Evolutionary conservation across 2,797 vertebrate species (phyloP).

Genomic region (Pachyuromys duprasi): DNA sequence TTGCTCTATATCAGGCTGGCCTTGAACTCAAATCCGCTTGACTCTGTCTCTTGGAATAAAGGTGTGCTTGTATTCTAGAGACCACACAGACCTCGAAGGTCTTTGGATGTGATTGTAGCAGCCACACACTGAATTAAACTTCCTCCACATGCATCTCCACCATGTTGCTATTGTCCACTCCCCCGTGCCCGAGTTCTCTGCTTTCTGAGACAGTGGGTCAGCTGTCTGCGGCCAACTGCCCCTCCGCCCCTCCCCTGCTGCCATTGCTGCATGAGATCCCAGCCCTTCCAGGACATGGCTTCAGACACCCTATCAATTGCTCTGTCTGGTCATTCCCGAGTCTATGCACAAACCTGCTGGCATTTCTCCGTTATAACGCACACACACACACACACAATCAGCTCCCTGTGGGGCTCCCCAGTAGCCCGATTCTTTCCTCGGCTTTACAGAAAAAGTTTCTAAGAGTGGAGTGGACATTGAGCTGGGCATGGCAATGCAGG

Average conservation of each 20-base stretch:
- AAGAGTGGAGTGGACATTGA: background rate
- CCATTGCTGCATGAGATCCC: background rate
- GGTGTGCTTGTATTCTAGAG: too few relatives aligned
- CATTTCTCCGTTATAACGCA: background rate
- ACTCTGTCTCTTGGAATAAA: too few relatives aligned
- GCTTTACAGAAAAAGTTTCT: conserved; percentile 1
- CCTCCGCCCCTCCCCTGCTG: too few relatives aligned
- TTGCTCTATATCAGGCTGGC: too few relatives aligned
- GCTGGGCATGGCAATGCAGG: background rate
- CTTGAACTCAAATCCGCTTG: too few relatives aligned
- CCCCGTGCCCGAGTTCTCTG: background rate
- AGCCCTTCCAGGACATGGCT: background rate
- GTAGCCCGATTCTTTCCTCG: background rate
- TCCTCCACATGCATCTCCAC: background rate
- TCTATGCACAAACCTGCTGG: background rate
- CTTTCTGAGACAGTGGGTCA: background rate
- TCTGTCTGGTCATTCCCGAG: background rate
- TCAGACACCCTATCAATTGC: background rate
- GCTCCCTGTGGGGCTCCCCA: background rate
- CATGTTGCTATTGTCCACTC: background rate
- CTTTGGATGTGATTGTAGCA: too few relatives aligned
- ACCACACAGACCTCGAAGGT: too few relatives aligned
- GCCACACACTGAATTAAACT: too few relatives aligned
- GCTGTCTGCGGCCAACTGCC: background rate
- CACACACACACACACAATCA: background rate